Conservation (phyloP, 1,140 invertebrate species). For the fruit fly (Drosophila melanogaster) region DNA sequence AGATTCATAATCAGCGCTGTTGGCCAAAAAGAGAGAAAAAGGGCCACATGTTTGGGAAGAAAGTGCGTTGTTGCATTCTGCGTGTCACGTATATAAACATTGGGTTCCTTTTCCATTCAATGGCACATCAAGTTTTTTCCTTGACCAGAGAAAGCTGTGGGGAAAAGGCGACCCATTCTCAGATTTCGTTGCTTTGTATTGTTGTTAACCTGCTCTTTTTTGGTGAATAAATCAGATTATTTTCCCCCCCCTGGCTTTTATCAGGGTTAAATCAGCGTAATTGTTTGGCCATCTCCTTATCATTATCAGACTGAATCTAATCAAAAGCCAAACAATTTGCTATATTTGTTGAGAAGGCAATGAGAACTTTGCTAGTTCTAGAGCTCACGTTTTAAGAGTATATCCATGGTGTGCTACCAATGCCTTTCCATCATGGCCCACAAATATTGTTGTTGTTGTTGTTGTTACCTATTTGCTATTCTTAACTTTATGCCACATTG, state of each 20-base stretch:
- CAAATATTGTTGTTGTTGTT: constrained; percentile 27
- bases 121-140: neutral
- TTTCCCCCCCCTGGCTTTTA: neutral
- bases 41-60: constrained; percentile 4
- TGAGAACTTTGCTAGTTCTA: neutral
- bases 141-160: neutral
- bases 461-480: constrained; percentile 62
- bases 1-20: constrained; percentile 24
- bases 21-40: constrained; percentile 1
- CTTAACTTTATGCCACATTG: constrained; percentile 61
- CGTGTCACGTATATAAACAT: constrained; percentile 15
- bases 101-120: constrained; percentile 7
- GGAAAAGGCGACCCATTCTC: neutral
- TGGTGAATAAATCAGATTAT: neutral
- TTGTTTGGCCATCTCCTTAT: constrained; percentile 13
- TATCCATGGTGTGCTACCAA: neutral
- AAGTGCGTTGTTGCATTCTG: constrained; percentile 12
- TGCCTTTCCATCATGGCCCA: constrained; percentile 14
- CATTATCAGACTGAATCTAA: constrained; percentile 11
- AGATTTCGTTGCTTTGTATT: neutral
- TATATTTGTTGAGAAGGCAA: neutral
- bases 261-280: constrained; percentile 16
- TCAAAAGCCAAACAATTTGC: constrained; percentile 11
- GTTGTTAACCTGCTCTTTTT: neutral
- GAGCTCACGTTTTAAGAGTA: constrained; percentile 13